phyloP scores from a whole-genome alignment of 92 coral and sea anemone species.

The Epizoanthus rinbou region DNA sequence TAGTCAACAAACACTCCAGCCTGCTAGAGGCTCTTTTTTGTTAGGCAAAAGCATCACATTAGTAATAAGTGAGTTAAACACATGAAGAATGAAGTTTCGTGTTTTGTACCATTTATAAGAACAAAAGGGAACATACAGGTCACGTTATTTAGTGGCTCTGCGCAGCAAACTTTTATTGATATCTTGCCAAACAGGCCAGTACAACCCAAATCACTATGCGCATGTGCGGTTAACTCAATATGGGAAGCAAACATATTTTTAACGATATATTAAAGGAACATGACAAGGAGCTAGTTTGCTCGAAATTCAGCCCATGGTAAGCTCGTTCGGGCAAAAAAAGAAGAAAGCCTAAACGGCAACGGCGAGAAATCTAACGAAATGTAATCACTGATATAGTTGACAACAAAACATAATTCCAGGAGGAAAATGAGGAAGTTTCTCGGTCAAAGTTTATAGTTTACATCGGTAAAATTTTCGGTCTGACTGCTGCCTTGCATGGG shows the following conservation, averaged over 20 bases:
- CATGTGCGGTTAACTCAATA: conserved; percentile 2
- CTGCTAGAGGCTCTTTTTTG: background rate
- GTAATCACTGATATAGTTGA: too few species aligned
- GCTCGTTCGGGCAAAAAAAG: too few species aligned
- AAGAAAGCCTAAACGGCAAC: too few species aligned
- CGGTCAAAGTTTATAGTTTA: too few species aligned
- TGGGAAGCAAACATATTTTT: conserved; percentile 5
- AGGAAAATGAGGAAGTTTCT: too few species aligned
- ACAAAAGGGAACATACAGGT: conserved; percentile 5
- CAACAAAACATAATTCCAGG: too few species aligned
- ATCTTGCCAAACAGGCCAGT: conserved; percentile 28
- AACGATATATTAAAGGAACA: background rate
- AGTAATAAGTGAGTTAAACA: background rate
- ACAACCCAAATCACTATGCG: background rate
- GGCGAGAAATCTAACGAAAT: too few species aligned
- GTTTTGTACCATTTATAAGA: background rate
- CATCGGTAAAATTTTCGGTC: too few species aligned
- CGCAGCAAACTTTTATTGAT: background rate
- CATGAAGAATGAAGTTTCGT: background rate
- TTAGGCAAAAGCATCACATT: too few species aligned
- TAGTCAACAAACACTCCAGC: background rate
- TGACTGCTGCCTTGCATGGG: too few species aligned
- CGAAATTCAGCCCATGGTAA: too few species aligned
- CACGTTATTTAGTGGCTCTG: conserved; percentile 7
- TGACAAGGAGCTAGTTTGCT: background rate